These are phyloP conservation scores for Heteromyza rotundicornis DNA, from an alignment of 2,888 invertebrate species.

Conservation along the genomic window DNA sequence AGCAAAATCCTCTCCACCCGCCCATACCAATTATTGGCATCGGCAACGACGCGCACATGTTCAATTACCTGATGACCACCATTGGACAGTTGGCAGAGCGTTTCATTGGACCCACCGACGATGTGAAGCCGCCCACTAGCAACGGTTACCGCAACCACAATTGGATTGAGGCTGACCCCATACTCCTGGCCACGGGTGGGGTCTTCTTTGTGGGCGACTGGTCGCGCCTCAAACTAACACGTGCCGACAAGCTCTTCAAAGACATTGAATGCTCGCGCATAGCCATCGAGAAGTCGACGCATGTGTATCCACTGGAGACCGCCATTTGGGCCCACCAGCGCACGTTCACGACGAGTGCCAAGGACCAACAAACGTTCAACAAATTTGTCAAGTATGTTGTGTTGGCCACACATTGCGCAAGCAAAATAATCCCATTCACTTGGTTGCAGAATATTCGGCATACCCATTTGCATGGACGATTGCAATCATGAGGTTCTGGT, in stretches of 20 bases:
- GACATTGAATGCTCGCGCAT: conserved; percentile 42
- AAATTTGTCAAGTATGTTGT: conserved; percentile 57
- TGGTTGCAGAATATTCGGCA: conserved; percentile 61
- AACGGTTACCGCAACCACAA: conserved; percentile 29
- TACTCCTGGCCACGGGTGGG: conserved; percentile 58
- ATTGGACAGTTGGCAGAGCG: conserved; percentile 54
- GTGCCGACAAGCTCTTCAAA: conserved; percentile 46
- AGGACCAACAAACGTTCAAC: conserved; percentile 48
- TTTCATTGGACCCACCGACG: conserved; percentile 50
- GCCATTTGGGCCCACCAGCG: conserved; percentile 62
- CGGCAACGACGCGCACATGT: conserved; percentile 47
- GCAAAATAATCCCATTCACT: background rate
- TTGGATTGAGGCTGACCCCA: conserved; percentile 57
- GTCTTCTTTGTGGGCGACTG: conserved; percentile 62
- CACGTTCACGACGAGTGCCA: conserved; percentile 41
- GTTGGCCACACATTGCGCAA: background rate
- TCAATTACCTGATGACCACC: conserved; percentile 46
- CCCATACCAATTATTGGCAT: conserved; percentile 57
- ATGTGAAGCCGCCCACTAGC: conserved; percentile 39
- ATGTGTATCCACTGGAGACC: conserved; percentile 45
- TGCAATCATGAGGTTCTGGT: conserved; percentile 43
- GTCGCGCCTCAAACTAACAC: conserved; percentile 45
- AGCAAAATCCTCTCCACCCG: conserved; percentile 41
- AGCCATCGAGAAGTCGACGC: conserved; percentile 41
- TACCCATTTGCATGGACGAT: conserved; percentile 55